These are phyloP conservation scores for Pteropus alecto DNA, from an alignment of 2,113 vertebrate species.

Conservation along the genomic window DNA sequence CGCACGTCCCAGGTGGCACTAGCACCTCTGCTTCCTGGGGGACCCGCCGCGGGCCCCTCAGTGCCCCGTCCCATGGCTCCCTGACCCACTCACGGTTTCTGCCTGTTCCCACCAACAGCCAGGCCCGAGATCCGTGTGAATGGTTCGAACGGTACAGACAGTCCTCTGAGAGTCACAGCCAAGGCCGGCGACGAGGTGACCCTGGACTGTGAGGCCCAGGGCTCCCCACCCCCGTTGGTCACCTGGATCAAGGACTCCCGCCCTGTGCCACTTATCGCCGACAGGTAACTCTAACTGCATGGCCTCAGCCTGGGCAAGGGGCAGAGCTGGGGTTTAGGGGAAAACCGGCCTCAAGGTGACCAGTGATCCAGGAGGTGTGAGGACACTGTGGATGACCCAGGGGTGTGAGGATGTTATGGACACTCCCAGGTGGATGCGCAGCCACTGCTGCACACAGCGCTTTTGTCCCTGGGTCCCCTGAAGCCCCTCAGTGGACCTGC, in stretches of 20 bases:
- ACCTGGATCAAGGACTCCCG: constrained; percentile 88
- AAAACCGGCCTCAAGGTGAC: background rate
- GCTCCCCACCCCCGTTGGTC: constrained; percentile 87
- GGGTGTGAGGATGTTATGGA: background rate
- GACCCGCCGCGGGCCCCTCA: rapidly evolving
- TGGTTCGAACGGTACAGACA: background rate
- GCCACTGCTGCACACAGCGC: rapidly evolving
- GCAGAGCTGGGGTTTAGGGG: background rate
- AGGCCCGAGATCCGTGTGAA: constrained; percentile 86
- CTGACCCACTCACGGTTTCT: background rate
- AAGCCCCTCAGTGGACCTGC: background rate
- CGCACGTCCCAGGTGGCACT: rapidly evolving
- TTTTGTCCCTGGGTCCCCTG: background rate
- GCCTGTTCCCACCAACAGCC: constrained; percentile 70
- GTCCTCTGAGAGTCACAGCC: constrained; percentile 79
- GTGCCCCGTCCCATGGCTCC: rapidly evolving
- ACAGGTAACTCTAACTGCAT: constrained; percentile 80
- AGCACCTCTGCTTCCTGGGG: background rate
- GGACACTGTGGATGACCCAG: background rate
- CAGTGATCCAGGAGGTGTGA: background rate
- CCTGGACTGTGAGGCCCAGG: constrained; percentile 89
- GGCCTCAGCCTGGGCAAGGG: rapidly evolving
- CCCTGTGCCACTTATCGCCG: constrained; percentile 80
- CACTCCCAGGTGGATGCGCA: rapidly evolving
- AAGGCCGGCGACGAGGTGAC: constrained; percentile 87